A percentile compares a stretch with the other conserved stretches of the same genome.
phyloP scores from a whole-genome alignment of 2,113 vertebrate genomes.

The Terrapene triunguis region DNA sequence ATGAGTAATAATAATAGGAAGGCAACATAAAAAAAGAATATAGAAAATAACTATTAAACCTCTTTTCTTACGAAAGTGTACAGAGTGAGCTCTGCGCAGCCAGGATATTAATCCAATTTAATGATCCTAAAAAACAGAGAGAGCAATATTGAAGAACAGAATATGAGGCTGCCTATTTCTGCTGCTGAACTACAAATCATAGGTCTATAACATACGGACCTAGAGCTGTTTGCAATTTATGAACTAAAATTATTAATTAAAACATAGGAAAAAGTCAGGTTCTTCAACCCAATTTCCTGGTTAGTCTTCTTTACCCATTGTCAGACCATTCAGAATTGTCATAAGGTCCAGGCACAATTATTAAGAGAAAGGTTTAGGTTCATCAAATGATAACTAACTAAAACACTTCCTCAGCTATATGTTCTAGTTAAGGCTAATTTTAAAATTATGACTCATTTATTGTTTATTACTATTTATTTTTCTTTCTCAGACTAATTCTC shows the following conservation, averaged over 20 bases:
- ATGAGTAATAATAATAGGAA: neutral
- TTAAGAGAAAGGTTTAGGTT: neutral
- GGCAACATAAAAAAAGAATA: neutral
- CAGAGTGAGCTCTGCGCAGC: neutral
- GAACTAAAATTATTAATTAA: neutral
- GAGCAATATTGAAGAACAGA: neutral
- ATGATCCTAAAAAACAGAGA: neutral
- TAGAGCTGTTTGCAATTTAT: neutral
- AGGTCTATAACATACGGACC: neutral
- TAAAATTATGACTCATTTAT: neutral
- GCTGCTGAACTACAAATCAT: neutral
- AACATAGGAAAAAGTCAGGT: neutral
- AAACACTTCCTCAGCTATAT: neutral
- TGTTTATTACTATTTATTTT: neutral
- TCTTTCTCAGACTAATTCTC: neutral
- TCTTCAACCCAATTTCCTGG: neutral
- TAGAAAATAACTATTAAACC: neutral
- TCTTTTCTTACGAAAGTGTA: neutral
- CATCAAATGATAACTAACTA: neutral
- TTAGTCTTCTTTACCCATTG: neutral
- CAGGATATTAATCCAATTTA: neutral
- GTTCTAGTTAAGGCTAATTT: conserved; percentile 5
- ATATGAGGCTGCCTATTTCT: neutral
- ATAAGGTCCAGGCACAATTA: neutral
- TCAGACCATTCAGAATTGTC: neutral